Evolutionary conservation across 2,888 invertebrate genomes (phyloP).

Genomic region (Lithosia quadra): DNA sequence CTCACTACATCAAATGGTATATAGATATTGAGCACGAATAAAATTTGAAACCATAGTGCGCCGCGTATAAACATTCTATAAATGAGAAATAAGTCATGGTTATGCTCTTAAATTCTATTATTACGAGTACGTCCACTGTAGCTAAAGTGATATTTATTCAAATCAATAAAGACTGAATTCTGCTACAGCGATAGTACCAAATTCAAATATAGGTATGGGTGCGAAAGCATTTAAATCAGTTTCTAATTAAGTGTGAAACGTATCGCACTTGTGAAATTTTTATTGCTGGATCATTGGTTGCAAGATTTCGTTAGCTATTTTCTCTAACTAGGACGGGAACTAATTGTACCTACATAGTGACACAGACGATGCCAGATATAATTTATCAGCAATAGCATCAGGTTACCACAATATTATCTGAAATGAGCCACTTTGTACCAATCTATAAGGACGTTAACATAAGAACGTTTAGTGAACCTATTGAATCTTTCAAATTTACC

Average conservation of each 20-base stretch:
- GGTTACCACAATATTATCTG: background rate
- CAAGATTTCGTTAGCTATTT: constrained; percentile 22
- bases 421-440: background rate
- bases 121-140: constrained; percentile 20
- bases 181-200: constrained; percentile 18
- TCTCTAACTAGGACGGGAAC: constrained; percentile 23
- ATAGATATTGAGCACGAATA: constrained; percentile 60
- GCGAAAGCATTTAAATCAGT: constrained; percentile 8
- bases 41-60: constrained; percentile 58
- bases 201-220: constrained; percentile 9
- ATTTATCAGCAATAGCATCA: background rate
- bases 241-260: background rate
- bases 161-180: constrained; percentile 40
- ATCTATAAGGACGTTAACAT: too few relatives aligned
- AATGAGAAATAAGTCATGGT: constrained; percentile 46
- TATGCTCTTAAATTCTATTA: constrained; percentile 16
- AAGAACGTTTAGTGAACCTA: background rate
- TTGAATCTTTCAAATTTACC: background rate
- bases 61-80: constrained; percentile 63
- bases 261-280: background rate
- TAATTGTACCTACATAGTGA: constrained; percentile 22
- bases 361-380: background rate
- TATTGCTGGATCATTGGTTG: background rate
- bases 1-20: constrained; percentile 59
- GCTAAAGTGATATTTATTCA: constrained; percentile 31